Evolutionary conservation across 2,888 invertebrate genomes (phyloP).

Genomic region (Drosophila subquinaria): DNA sequence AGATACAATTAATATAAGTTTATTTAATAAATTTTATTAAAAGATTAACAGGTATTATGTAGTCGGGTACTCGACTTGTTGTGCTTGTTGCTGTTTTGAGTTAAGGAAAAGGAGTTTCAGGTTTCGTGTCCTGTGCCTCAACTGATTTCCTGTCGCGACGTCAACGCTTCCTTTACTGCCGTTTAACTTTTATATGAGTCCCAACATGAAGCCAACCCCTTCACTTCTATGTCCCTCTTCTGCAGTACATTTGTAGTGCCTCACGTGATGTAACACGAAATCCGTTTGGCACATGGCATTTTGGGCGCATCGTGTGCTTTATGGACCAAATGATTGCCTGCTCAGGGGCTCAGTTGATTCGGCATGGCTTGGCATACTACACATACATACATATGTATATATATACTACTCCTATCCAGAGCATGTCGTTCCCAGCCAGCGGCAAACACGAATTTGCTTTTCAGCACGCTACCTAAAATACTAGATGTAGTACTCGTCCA

Average conservation of each 20-base stretch:
- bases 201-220: constrained; percentile 3
- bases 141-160: constrained; percentile 63
- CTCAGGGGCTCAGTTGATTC: constrained; percentile 63
- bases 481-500: constrained; percentile 2
- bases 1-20: too few relatives aligned
- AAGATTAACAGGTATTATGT: neutral
- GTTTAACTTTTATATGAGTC: constrained; percentile 58
- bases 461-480: constrained; percentile 37
- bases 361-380: constrained; percentile 31
- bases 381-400: too few relatives aligned
- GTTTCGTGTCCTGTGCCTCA: constrained; percentile 42
- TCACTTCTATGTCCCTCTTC: too few relatives aligned
- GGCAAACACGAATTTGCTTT: constrained; percentile 43
- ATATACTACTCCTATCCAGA: neutral
- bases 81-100: constrained; percentile 17
- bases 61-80: neutral
- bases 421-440: constrained; percentile 1
- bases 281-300: constrained; percentile 68
- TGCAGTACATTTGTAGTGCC: neutral
- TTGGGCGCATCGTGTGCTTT: constrained; percentile 71
- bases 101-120: constrained; percentile 1
- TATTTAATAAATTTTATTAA: neutral
- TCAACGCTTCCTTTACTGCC: constrained; percentile 61
- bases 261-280: constrained; percentile 63
- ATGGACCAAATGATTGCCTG: constrained; percentile 75